Base-by-base conservation (phyloP, 2,113 vertebrate genomes). In the Guaruba guarouba region DNA sequence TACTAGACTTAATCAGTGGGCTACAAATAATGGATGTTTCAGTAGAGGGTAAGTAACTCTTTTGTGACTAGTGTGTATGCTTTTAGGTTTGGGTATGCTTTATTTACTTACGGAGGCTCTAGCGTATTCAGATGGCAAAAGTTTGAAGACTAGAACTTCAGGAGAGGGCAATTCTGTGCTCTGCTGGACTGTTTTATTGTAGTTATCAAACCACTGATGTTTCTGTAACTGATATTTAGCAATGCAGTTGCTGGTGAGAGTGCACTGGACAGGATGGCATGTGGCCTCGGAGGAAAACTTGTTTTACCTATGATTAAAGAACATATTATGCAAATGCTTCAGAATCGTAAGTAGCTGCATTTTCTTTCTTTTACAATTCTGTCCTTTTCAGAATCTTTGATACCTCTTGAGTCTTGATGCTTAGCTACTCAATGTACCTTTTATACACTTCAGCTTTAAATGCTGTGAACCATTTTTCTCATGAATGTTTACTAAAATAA, bases 311-410 rank as follows among this genome's bases (percentile, higher is more conserved):
- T 99, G 98, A 99, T 99, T 97, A 99, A 99, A 96, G 99, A 99
- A 94, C 99, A 99, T 94, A 99, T 99, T 90, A 99, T 99, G 99
- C 98, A 99, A 93, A 99, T 99, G 99, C 98, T 99, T 83, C 99
- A 99, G 95, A 99, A 99, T 97, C 97, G 99, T 99, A 97, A 99
- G 99, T 98, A 68, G 57, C 43, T 70, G 9, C 13, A 10, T 48
- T 55, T 79, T 69, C 6, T 85, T 77, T 37, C 27, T 16, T 59
- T 29, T 43, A 17, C 12, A 75, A 12, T 88, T 82, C 28, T 75
- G 0, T 63, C 23, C 31, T 86, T 89, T 68, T 10, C 12, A 20
- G 29, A 14, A 82, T 29, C 13, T 89, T 62, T 28, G n/a, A 8
- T 77, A 23, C 2, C 4, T 64, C 22, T 84, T 69, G 61, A 75